Evolutionary conservation across 2,797 vertebrate genomes (phyloP).

Genomic region (Lagodon rhomboides): DNA sequence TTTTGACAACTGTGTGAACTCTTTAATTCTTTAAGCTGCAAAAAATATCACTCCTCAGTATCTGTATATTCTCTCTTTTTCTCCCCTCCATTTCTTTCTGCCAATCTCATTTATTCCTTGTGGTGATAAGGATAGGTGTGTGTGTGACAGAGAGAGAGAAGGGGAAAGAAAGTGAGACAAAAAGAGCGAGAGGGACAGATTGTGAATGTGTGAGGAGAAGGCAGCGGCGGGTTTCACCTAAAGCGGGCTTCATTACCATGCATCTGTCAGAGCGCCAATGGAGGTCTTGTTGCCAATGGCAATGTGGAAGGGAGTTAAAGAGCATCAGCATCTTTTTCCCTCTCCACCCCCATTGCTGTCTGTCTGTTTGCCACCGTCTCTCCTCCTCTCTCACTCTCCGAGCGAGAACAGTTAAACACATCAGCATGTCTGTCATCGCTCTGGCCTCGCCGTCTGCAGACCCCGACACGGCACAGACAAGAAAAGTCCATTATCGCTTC

Average conservation of each 20-base stretch:
- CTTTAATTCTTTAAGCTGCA: constrained; percentile 37
- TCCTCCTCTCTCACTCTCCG: constrained; percentile 36
- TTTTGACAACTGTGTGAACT: constrained; percentile 8
- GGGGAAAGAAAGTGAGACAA: constrained; percentile 28
- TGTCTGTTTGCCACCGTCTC: constrained; percentile 31
- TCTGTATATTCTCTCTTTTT: not conserved
- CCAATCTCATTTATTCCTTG: constrained; percentile 6
- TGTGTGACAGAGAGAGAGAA: constrained; percentile 24
- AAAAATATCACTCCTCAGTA: constrained; percentile 9
- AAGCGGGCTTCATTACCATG: constrained; percentile 79
- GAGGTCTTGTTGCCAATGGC: constrained; percentile 76
- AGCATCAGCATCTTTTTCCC: constrained; percentile 71
- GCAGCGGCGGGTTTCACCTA: constrained; percentile 64
- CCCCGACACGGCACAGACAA: constrained; percentile 77
- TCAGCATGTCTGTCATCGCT: constrained; percentile 81
- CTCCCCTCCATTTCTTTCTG: not conserved
- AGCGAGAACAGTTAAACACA: constrained; percentile 77
- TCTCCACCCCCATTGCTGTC: not conserved
- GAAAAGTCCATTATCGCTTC: constrained; percentile 87
- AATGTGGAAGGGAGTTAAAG: constrained; percentile 77
- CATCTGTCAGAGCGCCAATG: constrained; percentile 76
- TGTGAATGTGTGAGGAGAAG: constrained; percentile 59
- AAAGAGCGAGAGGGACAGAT: constrained; percentile 51
- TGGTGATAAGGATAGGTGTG: constrained; percentile 29
- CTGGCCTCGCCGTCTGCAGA: constrained; percentile 69